These are phyloP conservation scores for Thinocorus orbignyianus DNA, from an alignment of 2,113 vertebrate species.

Conservation along the genomic window DNA sequence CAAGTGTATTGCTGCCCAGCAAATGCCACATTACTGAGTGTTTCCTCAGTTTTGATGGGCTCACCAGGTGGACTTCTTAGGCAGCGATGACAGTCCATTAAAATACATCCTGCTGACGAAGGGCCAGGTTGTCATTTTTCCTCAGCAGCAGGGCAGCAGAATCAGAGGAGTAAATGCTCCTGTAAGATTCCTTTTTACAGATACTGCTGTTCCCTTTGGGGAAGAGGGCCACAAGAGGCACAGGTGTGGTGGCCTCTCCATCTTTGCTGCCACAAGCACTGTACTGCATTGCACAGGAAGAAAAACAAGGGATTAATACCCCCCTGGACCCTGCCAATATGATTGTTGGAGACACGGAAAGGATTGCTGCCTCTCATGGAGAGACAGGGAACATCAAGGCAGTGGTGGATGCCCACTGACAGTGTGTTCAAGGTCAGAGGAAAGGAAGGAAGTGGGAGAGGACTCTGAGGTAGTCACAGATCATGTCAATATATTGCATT, in stretches of 20 bases:
- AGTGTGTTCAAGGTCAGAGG: background rate
- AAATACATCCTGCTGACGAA: background rate
- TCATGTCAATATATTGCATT: background rate
- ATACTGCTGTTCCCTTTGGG: background rate
- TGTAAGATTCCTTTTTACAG: background rate
- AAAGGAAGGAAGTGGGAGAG: background rate
- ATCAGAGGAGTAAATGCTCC: background rate
- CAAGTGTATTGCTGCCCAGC: background rate
- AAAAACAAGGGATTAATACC: background rate
- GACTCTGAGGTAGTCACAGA: background rate
- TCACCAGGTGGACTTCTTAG: background rate
- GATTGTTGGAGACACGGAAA: background rate
- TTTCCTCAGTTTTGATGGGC: background rate
- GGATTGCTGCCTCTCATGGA: background rate
- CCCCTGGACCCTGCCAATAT: background rate
- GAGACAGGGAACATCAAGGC: background rate
- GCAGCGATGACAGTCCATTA: rapidly evolving
- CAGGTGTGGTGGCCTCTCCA: background rate
- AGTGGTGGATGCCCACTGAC: background rate
- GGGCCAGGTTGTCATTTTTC: background rate
- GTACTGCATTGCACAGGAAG: background rate
- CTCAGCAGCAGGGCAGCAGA: background rate
- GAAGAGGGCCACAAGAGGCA: rapidly evolving
- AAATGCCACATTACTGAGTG: rapidly evolving
- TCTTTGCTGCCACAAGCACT: background rate